Evolutionary conservation across 30 jellyfish, hydroid and myxozoan species (phyloP), one percentile per base, ranked within the genome.

Genomic region (Pelagia noctiluca): DNA sequence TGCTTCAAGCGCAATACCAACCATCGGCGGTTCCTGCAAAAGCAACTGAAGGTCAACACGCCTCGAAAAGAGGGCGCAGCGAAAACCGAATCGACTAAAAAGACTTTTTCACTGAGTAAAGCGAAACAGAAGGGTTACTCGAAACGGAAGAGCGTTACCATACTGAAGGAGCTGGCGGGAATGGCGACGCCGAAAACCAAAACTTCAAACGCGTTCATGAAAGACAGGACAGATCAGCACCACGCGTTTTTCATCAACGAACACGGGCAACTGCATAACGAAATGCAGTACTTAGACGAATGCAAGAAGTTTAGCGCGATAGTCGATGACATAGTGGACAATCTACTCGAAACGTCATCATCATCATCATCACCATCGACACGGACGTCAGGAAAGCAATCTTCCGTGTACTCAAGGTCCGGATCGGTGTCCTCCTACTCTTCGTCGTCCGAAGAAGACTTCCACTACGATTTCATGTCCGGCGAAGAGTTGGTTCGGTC

Each of bases 1-100:
- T 88, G 99, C 71, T 95, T 95, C 80, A 95, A 95, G 36, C 83
- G 99, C 19, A 95, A 95, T 37, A 95, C 99, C 26, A 95, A 95
- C 76, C 99, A 95, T 64, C 80, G 99, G 47, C 54, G 99, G 52
- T 95, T 95, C 64, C 37, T 95, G 37, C 97, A 88, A 49, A 95
- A 95, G 52, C 99, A 95, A 25, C 84, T 95, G 18, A 86, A 66
- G 37, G 86, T 86, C 24, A 76, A 50, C 68, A 76, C 83, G 74
- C 80, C 53, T 35, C 35, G 64, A 25, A 42, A 49, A 22, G 80
- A 68, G 22, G 21, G 57, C 28, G 18, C 72, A 19, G 24, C 66
- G 12, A 50, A 48, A 64, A 63, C 61, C 60, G 70, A 57, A 69
- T 50, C 36, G 7, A 31, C 82, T 1, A 75, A 86, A 53, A 80